phyloP scores from a whole-genome alignment of 92 coral and sea anemone species.

The Blastomussa wellsi region DNA sequence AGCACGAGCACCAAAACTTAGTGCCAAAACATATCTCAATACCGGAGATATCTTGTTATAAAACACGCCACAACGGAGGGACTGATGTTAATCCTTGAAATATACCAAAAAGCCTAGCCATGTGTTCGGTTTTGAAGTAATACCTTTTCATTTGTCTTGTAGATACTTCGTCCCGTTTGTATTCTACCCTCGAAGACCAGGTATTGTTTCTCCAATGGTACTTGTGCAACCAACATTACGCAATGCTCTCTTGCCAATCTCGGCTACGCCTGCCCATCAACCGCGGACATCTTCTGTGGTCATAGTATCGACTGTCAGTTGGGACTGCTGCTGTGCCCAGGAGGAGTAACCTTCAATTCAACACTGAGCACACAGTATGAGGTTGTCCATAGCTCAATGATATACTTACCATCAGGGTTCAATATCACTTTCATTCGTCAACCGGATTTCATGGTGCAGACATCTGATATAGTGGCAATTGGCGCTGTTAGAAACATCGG shows the following conservation, averaged over 20 bases:
- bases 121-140: not conserved
- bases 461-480: conserved; percentile 60
- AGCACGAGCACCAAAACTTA: no score
- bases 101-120: not conserved
- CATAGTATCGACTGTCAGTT: conserved; percentile 36
- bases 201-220: conserved; percentile 60
- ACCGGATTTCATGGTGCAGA: conserved; percentile 37
- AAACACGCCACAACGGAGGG: no score
- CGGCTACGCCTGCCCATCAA: conserved; percentile 27
- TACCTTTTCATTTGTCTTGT: not conserved
- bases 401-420: conserved; percentile 34
- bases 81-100: no score
- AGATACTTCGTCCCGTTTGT: conserved; percentile 76
- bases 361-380: conserved; percentile 49
- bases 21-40: no score
- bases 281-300: conserved; percentile 20
- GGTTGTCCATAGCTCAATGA: conserved; percentile 37
- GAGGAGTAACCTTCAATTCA: conserved; percentile 19
- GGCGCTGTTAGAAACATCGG: conserved; percentile 40
- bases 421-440: conserved; percentile 20
- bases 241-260: conserved; percentile 46
- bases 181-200: conserved; percentile 9
- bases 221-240: conserved; percentile 43
- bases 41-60: no score
- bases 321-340: conserved; percentile 47